phyloP scores from a whole-genome alignment of 1,140 invertebrate genomes.

The Parapsyche elsis region DNA sequence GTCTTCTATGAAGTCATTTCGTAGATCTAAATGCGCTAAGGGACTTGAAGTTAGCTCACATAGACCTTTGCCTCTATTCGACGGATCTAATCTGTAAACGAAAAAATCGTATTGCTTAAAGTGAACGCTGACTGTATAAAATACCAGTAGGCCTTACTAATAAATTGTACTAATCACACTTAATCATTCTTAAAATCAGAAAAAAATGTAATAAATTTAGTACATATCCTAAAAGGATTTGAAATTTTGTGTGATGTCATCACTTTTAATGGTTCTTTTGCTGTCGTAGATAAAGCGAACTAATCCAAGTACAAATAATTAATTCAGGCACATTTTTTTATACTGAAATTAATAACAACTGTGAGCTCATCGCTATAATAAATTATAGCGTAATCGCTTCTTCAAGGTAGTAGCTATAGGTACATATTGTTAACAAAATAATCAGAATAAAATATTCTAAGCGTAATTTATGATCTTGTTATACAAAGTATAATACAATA shows the following conservation, averaged over 20 bases:
- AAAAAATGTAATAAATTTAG: conserved; percentile 1
- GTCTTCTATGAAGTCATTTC: conserved; percentile 73
- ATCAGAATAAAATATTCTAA: background rate
- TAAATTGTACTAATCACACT: no score
- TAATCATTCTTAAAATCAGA: no score
- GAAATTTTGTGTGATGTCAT: background rate
- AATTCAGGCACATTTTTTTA: background rate
- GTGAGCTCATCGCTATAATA: conserved; percentile 12
- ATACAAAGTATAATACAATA: background rate
- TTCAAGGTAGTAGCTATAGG: background rate
- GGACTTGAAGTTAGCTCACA: conserved; percentile 80
- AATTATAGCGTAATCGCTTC: conserved; percentile 6
- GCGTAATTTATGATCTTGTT: background rate
- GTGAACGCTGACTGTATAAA: no score
- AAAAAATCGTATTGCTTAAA: no score
- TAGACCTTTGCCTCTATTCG: conserved; percentile 72
- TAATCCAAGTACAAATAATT: conserved; percentile 1
- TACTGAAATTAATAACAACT: background rate
- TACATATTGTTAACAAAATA: background rate
- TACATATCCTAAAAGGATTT: background rate
- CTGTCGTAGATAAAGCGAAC: background rate
- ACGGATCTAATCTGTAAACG: conserved; percentile 70
- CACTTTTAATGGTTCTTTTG: background rate
- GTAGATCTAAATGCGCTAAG: conserved; percentile 72
- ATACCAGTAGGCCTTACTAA: no score